Evolutionary conservation across 1,140 invertebrate genomes (phyloP).

Genomic region (Doryteuthis pealeii): DNA sequence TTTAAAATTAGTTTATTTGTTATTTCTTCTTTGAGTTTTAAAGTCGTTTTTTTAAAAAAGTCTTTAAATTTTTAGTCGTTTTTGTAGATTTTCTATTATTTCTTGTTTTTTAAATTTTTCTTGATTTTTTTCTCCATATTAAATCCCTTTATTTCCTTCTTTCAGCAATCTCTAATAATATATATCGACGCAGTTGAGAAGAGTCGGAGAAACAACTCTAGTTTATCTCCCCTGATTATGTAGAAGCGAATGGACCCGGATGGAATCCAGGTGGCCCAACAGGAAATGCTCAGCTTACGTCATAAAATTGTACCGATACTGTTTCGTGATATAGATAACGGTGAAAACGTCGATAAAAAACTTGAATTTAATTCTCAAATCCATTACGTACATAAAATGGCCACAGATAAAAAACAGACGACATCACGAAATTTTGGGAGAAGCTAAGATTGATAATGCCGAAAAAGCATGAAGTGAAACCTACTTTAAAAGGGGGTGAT

Average conservation of each 20-base stretch:
- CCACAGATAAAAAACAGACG: conserved; percentile 28
- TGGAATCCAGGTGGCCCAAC: conserved; percentile 48
- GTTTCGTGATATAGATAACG: conserved; percentile 36
- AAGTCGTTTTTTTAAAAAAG: too few relatives aligned
- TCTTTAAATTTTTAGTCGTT: too few relatives aligned
- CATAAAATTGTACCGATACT: conserved; percentile 49
- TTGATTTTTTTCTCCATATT: too few relatives aligned
- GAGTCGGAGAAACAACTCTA: conserved; percentile 42
- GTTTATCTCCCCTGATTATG: conserved; percentile 38
- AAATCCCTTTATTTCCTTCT: conserved; percentile 19
- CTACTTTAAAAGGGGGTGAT: background rate
- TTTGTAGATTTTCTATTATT: too few relatives aligned
- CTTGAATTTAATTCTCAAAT: conserved; percentile 38
- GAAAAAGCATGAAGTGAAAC: conserved; percentile 31
- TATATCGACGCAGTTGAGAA: conserved; percentile 43
- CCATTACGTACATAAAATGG: conserved; percentile 44
- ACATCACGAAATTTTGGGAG: conserved; percentile 45
- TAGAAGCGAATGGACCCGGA: conserved; percentile 42
- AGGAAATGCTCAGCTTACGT: conserved; percentile 42
- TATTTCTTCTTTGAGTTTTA: too few relatives aligned
- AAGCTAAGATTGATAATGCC: conserved; percentile 39
- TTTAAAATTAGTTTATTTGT: too few relatives aligned
- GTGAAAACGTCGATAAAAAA: conserved; percentile 35
- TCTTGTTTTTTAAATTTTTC: too few relatives aligned
- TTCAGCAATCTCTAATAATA: conserved; percentile 46